phyloP scores from a whole-genome alignment of 1,140 invertebrate species.

The Nephotettix cincticeps region DNA sequence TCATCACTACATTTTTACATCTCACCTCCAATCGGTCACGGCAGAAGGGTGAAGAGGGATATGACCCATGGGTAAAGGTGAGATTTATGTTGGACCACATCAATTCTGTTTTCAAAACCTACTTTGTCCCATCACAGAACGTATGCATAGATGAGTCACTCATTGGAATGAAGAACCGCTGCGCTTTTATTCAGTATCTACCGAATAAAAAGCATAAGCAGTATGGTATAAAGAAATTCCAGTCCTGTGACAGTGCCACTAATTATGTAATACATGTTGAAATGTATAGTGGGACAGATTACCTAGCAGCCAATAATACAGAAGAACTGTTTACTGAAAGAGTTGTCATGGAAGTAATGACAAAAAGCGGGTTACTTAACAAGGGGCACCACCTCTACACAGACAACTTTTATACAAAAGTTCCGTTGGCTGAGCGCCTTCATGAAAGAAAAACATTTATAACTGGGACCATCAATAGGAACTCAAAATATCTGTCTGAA shows the following conservation, averaged over 20 bases:
- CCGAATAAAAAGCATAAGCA: too few relatives aligned
- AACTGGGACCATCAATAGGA: background rate
- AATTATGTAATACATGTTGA: conserved; percentile 2
- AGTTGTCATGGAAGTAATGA: background rate
- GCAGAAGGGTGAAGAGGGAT: background rate
- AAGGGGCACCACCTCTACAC: too few relatives aligned
- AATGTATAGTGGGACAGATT: background rate
- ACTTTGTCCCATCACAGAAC: conserved; percentile 18
- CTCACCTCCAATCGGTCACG: background rate
- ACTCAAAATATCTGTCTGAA: background rate
- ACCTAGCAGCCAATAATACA: background rate
- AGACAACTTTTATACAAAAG: too few relatives aligned
- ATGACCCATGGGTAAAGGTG: conserved; percentile 24
- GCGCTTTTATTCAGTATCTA: too few relatives aligned
- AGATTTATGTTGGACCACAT: background rate
- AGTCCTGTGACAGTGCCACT: background rate
- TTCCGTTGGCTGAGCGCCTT: background rate
- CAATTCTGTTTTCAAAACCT: background rate
- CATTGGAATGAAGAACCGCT: conserved; percentile 22
- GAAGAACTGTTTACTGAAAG: background rate
- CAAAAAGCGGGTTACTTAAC: background rate
- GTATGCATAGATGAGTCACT: conserved; percentile 1
- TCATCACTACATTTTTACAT: background rate
- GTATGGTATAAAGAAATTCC: background rate
- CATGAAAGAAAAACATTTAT: background rate